phyloP scores from a whole-genome alignment of 2,888 invertebrate species.

The Drosophila lacicola region DNA sequence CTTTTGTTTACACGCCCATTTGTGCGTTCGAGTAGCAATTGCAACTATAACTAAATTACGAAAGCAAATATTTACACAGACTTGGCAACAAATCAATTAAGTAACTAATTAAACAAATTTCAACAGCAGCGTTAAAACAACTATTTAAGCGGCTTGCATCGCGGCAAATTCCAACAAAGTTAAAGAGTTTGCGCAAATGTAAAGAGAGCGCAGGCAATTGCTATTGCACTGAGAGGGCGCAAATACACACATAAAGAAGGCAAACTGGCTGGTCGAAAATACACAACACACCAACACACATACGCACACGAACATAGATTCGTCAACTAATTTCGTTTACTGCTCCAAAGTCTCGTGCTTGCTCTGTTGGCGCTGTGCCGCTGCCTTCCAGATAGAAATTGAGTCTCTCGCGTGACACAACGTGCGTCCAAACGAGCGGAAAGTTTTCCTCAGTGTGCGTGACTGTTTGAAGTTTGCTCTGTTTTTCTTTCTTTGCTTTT shows the following conservation, averaged over 20 bases:
- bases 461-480: constrained; percentile 52
- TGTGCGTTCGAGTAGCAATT: constrained; percentile 26
- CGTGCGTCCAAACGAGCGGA: constrained; percentile 76
- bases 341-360: constrained; percentile 64
- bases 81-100: constrained; percentile 35
- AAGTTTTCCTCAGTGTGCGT: constrained; percentile 53
- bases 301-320: constrained; percentile 14
- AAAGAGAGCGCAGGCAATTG: constrained; percentile 32
- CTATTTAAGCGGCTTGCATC: constrained; percentile 34
- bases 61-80: constrained; percentile 24
- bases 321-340: constrained; percentile 38
- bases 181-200: constrained; percentile 65
- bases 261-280: constrained; percentile 42
- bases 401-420: constrained; percentile 76
- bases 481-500: constrained; percentile 66
- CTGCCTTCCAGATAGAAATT: constrained; percentile 73
- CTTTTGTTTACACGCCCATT: constrained; percentile 71
- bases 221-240: constrained; percentile 38
- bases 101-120: constrained; percentile 39
- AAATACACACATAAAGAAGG: constrained; percentile 28
- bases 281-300: constrained; percentile 19
- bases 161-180: constrained; percentile 28
- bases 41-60: constrained; percentile 16
- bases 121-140: constrained; percentile 8
- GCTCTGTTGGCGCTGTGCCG: constrained; percentile 37